phyloP scores from a whole-genome alignment of 2,113 vertebrate genomes.

The Equus quagga region DNA sequence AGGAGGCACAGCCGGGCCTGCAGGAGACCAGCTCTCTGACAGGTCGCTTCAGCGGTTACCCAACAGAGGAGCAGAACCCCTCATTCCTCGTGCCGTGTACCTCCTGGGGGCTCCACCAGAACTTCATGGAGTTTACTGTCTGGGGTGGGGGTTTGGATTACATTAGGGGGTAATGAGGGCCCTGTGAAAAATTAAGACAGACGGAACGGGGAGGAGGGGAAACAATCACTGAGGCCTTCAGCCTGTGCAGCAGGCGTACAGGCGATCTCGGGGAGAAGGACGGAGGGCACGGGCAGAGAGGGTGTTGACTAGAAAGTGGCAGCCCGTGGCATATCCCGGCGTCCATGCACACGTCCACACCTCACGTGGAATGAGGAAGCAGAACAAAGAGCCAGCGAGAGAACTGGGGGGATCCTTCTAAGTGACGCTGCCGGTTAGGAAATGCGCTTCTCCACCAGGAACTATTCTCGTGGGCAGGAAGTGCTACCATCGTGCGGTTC shows the following conservation, averaged over 20 bases:
- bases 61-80: neutral
- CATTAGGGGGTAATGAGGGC: fast-evolving
- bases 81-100: no score
- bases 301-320: neutral
- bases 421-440: neutral
- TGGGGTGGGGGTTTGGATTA: no score
- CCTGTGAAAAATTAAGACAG: neutral
- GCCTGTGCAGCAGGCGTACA: neutral
- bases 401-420: neutral
- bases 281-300: neutral
- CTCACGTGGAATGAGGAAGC: neutral
- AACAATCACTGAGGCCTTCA: no score
- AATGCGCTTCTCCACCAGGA: neutral
- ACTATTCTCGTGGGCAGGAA: neutral
- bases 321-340: no score
- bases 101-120: neutral
- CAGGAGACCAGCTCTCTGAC: neutral
- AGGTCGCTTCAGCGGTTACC: fast-evolving
- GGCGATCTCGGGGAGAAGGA: neutral
- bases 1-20: fast-evolving
- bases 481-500: no score
- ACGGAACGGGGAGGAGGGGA: no score
- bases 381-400: neutral
- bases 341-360: fast-evolving
- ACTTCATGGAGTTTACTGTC: fast-evolving